Conservation (phyloP, 1,140 invertebrate species). For the Brachionus calyciflorus region DNA sequence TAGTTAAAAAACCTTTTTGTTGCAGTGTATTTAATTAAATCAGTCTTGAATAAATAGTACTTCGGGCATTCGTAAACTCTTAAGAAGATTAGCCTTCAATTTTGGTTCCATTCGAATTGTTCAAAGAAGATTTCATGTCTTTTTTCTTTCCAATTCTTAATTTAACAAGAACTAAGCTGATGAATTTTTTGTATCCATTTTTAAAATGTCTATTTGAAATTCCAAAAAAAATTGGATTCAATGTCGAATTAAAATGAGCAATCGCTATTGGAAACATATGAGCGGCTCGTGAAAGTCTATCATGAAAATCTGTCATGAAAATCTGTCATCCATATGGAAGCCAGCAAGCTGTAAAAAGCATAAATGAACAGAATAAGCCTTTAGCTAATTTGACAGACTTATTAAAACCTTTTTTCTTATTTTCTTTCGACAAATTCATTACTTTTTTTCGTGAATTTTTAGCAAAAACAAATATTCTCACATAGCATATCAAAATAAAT, state of each 20-base stretch:
- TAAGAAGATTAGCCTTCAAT: not conserved
- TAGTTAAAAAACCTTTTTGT: too few relatives aligned
- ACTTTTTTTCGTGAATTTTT: not conserved
- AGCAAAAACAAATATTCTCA: constrained; percentile 42
- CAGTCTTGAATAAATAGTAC: too few relatives aligned
- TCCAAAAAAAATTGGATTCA: constrained; percentile 32
- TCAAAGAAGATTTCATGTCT: not conserved
- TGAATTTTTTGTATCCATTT: constrained; percentile 32
- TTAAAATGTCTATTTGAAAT: constrained; percentile 15
- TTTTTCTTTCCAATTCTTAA: not conserved
- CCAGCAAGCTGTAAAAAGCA: constrained; percentile 25
- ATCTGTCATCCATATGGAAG: constrained; percentile 27
- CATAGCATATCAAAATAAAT: constrained; percentile 13
- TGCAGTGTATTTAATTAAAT: too few relatives aligned
- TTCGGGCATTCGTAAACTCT: too few relatives aligned
- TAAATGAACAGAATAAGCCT: constrained; percentile 11
- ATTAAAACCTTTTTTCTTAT: not conserved
- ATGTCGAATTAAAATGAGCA: constrained; percentile 42
- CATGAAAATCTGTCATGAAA: constrained; percentile 17
- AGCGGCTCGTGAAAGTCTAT: not conserved
- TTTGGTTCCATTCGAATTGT: not conserved
- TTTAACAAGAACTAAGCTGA: not conserved
- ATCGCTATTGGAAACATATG: constrained; percentile 2
- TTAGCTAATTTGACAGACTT: constrained; percentile 42
- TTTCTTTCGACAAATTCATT: not conserved